phyloP scores from a whole-genome alignment of 92 coral and sea anemone species.

The Epizoanthus ramosus region DNA sequence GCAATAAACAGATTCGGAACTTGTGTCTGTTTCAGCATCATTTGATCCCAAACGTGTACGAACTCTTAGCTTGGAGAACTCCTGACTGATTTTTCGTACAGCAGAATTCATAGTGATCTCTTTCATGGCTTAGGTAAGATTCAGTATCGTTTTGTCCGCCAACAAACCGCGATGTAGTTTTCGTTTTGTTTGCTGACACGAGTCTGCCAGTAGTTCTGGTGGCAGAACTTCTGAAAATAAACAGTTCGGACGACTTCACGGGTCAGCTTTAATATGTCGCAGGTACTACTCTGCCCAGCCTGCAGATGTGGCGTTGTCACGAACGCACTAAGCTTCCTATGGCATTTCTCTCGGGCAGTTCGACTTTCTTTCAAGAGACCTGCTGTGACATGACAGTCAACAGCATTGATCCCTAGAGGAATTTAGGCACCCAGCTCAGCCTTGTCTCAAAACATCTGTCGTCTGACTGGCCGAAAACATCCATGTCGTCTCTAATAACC shows the following conservation, averaged over 20 bases:
- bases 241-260: not conserved
- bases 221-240: too few species aligned
- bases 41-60: conserved; percentile 22
- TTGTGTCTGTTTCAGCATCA: conserved; percentile 26
- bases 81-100: conserved; percentile 41
- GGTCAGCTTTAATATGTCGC: conserved; percentile 6
- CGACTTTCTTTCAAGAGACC: conserved; percentile 18
- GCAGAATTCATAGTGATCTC: conserved; percentile 35
- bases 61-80: conserved; percentile 32
- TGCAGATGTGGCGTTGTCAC: conserved; percentile 22
- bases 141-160: not conserved
- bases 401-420: conserved; percentile 17
- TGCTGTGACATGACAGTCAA: conserved; percentile 29
- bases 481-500: not conserved
- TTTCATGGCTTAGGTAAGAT: conserved; percentile 18
- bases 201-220: conserved; percentile 1
- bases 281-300: not conserved
- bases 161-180: not conserved
- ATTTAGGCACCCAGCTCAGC: not conserved
- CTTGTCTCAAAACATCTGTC: conserved; percentile 26
- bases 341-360: not conserved
- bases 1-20: conserved; percentile 19
- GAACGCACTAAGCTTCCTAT: not conserved
- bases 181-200: conserved; percentile 1
- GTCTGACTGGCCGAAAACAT: not conserved